Conservation (phyloP, 2,797 vertebrate species). For the Iguana delicatissima region DNA sequence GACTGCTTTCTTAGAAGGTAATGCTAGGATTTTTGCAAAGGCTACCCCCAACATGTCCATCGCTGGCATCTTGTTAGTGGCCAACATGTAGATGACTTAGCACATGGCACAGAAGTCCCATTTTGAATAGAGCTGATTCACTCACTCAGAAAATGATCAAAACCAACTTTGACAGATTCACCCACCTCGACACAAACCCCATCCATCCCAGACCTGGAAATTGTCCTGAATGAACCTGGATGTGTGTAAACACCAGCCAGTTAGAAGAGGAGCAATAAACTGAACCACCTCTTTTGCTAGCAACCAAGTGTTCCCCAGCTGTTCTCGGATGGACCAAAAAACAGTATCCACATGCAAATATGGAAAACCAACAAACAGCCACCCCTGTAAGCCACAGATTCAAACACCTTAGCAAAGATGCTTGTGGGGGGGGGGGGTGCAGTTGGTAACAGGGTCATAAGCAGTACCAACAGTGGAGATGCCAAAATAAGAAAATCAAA, state of each 20-base stretch:
- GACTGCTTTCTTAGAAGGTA: too few relatives aligned
- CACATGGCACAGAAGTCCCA: too few relatives aligned
- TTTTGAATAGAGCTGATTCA: too few relatives aligned
- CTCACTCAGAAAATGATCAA: too few relatives aligned
- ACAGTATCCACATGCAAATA: slow-evolving; percentile 21
- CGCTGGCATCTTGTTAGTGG: too few relatives aligned
- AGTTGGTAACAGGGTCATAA: neutral
- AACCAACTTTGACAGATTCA: too few relatives aligned
- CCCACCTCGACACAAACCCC: too few relatives aligned
- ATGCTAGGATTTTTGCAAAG: too few relatives aligned
- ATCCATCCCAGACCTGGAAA: neutral
- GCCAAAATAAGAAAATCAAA: neutral
- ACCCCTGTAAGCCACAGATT: neutral
- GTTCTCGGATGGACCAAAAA: neutral
- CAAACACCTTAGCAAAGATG: slow-evolving; percentile 17
- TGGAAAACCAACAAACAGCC: neutral
- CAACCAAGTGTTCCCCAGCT: neutral
- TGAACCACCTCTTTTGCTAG: neutral
- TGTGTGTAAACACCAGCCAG: neutral
- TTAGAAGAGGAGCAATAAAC: neutral
- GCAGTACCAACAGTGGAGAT: neutral
- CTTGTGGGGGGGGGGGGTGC: slow-evolving; percentile 1
- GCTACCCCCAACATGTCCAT: too few relatives aligned
- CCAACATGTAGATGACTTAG: too few relatives aligned
- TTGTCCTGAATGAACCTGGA: neutral